Conservation (phyloP, 2,888 invertebrate genomes). For the Pristionchus entomophagus region DNA sequence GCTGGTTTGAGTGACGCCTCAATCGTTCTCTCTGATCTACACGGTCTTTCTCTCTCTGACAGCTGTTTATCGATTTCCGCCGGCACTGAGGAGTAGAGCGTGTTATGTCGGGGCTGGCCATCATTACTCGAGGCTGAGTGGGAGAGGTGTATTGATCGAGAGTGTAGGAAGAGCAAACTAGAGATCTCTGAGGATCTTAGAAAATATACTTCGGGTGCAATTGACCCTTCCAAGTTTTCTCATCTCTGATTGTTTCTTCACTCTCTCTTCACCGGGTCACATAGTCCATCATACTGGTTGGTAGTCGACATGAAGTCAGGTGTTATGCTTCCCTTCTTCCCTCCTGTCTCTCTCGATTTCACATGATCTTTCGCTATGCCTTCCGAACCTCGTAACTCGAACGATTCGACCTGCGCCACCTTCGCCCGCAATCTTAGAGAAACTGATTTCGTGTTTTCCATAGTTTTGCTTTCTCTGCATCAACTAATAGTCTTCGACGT, state of each 20-base stretch:
- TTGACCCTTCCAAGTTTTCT: not conserved
- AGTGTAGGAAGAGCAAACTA: not conserved
- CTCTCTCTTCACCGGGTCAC: not conserved
- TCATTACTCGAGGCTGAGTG: slow-evolving; percentile 14
- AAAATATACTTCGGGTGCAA: slow-evolving; percentile 11
- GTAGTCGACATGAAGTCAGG: not conserved
- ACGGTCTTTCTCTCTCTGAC: not conserved
- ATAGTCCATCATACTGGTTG: not conserved
- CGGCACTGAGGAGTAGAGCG: not conserved
- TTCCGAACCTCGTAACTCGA: not conserved
- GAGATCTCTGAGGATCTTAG: not conserved
- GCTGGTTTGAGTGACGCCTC: too few species aligned
- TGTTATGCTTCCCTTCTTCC: not conserved
- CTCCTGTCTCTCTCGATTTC: not conserved
- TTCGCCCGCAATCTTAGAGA: too few species aligned
- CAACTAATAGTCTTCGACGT: too few species aligned
- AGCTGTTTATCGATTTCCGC: not conserved
- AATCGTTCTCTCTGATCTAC: not conserved
- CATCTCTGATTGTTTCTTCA: not conserved
- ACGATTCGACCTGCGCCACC: not conserved
- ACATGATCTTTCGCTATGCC: not conserved
- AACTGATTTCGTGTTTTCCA: too few species aligned
- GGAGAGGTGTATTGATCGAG: not conserved
- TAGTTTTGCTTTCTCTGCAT: too few species aligned
- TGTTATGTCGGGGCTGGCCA: not conserved